phyloP scores from a whole-genome alignment of 2,113 vertebrate genomes.

The Tupaia chinensis region DNA sequence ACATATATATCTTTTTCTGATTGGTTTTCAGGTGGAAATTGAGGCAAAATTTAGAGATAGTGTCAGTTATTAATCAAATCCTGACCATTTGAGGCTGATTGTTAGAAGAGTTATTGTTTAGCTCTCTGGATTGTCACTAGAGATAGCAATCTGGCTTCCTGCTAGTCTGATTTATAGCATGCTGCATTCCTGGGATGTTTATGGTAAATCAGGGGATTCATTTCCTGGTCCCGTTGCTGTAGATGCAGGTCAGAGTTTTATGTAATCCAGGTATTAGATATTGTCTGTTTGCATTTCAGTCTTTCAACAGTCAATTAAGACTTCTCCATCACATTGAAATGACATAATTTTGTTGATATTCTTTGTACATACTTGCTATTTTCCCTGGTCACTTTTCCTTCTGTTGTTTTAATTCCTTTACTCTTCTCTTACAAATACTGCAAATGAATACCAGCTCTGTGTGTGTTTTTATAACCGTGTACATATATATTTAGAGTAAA shows the following conservation, averaged over 20 bases:
- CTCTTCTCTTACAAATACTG: neutral
- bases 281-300: neutral
- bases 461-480: neutral
- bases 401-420: neutral
- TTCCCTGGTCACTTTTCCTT: neutral
- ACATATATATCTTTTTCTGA: neutral
- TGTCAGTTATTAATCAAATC: neutral
- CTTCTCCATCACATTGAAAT: too few species aligned
- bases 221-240: neutral
- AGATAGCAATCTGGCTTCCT: neutral
- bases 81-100: neutral
- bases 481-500: neutral
- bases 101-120: neutral
- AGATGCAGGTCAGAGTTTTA: neutral
- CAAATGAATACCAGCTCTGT: neutral
- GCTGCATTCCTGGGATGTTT: neutral
- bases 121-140: neutral
- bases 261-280: neutral
- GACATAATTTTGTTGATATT: neutral
- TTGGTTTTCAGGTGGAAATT: neutral
- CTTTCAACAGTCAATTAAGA: neutral
- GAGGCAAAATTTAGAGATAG: neutral
- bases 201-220: neutral
- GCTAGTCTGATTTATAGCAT: neutral
- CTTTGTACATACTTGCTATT: neutral